These are phyloP conservation scores for Euzophera pinguis DNA, from an alignment of 2,888 invertebrate species.

Conservation along the genomic window DNA sequence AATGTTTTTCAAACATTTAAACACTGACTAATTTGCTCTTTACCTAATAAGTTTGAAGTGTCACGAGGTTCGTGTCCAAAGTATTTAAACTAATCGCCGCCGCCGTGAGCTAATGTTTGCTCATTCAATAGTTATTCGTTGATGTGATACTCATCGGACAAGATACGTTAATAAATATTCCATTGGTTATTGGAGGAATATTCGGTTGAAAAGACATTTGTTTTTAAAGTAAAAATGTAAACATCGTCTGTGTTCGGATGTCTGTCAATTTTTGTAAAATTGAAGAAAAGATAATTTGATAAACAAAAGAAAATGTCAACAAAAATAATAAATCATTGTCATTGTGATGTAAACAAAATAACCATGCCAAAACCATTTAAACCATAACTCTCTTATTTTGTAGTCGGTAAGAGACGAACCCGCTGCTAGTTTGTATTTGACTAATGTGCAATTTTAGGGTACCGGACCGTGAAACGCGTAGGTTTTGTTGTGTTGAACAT, in stretches of 20 bases:
- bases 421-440: background rate
- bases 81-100: background rate
- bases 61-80: background rate
- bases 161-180: background rate
- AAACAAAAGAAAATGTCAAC: background rate
- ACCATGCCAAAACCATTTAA: background rate
- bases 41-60: background rate
- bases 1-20: slow-evolving; percentile 6
- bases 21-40: background rate
- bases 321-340: background rate
- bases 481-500: slow-evolving; percentile 42
- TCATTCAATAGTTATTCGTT: background rate
- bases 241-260: background rate
- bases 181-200: background rate
- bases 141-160: background rate
- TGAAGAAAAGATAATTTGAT: background rate
- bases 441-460: background rate
- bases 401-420: background rate
- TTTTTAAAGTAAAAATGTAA: background rate
- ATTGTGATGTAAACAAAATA: background rate
- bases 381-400: background rate
- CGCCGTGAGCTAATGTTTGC: slow-evolving; percentile 3
- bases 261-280: background rate
- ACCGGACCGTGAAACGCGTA: slow-evolving; percentile 26
- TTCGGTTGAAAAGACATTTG: background rate